These are phyloP conservation scores for Formica selysi DNA, from an alignment of 1,140 invertebrate species.

Conservation along the genomic window DNA sequence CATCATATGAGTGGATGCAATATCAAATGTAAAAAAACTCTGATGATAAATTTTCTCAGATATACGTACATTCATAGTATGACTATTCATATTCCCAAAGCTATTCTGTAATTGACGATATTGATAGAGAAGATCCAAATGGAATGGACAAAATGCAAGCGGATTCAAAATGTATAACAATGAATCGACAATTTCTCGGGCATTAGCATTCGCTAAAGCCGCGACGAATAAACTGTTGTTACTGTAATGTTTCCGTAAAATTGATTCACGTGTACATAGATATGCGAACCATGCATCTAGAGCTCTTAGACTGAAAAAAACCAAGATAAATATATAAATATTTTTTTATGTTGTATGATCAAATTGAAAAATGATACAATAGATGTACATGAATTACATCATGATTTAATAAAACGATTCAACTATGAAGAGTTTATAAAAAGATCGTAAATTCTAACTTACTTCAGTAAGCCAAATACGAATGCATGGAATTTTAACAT, in stretches of 20 bases:
- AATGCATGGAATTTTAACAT: conserved; percentile 96
- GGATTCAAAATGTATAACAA: conserved; percentile 92
- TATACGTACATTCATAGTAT: conserved; percentile 85
- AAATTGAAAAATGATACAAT: background rate
- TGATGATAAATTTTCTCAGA: conserved; percentile 50
- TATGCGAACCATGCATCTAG: conserved; percentile 95
- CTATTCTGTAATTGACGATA: conserved; percentile 92
- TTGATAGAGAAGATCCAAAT: conserved; percentile 93
- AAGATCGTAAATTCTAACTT: conserved; percentile 81
- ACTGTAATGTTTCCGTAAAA: conserved; percentile 93
- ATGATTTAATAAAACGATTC: background rate
- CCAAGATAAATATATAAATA: conserved; percentile 46
- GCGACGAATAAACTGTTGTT: conserved; percentile 90
- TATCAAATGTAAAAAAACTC: background rate
- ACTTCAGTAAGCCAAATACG: conserved; percentile 95
- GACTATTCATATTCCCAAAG: conserved; percentile 89
- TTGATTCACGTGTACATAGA: conserved; percentile 92
- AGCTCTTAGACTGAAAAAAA: conserved; percentile 89
- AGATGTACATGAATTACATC: background rate
- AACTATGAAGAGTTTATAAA: background rate
- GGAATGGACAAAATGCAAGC: conserved; percentile 92
- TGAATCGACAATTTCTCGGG: conserved; percentile 90
- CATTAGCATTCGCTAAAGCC: conserved; percentile 89
- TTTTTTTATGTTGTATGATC: background rate
- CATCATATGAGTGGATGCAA: background rate